These are phyloP conservation scores for Ophiothrix spiculata DNA, from an alignment of 35 echinoderm and acorn worm species.

Conservation along the genomic window DNA sequence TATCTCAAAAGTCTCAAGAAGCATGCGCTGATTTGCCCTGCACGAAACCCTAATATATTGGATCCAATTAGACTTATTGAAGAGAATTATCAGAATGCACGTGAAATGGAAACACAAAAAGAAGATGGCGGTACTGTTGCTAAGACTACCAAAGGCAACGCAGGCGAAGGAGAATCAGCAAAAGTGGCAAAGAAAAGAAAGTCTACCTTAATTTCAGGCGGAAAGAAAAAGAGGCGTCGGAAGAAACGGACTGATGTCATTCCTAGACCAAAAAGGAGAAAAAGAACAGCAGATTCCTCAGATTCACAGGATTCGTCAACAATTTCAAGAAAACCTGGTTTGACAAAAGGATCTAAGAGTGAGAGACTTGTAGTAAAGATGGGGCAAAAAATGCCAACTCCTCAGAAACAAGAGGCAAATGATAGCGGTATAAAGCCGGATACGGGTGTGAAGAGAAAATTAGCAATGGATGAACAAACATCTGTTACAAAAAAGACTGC, in stretches of 20 bases:
- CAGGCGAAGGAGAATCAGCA: background rate
- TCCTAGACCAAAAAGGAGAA: background rate
- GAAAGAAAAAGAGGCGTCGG: background rate
- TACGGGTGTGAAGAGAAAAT: too few relatives aligned
- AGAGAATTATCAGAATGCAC: constrained; percentile 6
- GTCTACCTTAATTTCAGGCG: too few relatives aligned
- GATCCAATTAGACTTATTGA: constrained; percentile 37
- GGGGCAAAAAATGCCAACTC: background rate
- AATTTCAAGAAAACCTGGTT: background rate
- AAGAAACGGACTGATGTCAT: constrained; percentile 1
- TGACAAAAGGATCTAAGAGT: background rate
- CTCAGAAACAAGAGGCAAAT: background rate
- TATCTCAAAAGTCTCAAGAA: constrained; percentile 93
- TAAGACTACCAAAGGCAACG: background rate
- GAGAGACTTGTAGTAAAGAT: background rate
- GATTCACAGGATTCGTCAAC: background rate
- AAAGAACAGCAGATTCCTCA: background rate
- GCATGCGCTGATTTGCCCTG: constrained; percentile 65
- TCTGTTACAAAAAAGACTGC: too few relatives aligned
- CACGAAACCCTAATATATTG: constrained; percentile 8
- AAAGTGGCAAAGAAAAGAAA: too few relatives aligned
- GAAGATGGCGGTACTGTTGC: background rate
- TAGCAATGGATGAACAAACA: too few relatives aligned
- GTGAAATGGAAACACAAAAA: background rate
- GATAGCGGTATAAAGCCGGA: too few relatives aligned